phyloP scores from a whole-genome alignment of 2,888 invertebrate species.

The Coelogynopora nodosa region DNA sequence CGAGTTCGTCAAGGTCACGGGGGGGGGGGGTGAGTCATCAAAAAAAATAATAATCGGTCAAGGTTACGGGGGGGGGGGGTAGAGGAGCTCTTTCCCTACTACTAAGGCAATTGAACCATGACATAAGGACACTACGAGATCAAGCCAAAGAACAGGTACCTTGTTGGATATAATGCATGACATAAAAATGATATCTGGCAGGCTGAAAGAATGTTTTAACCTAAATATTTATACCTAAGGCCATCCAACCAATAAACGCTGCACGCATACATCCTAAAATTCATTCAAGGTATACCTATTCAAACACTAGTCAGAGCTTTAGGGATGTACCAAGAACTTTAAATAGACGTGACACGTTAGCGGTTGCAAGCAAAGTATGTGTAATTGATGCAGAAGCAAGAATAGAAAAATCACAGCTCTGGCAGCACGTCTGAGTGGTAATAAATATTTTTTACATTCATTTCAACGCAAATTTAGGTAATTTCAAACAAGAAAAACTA shows the following conservation, averaged over 20 bases:
- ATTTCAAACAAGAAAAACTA: not conserved
- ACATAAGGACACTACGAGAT: no score
- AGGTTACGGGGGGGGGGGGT: no score
- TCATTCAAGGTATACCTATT: not conserved
- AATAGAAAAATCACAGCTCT: not conserved
- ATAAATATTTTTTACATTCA: not conserved
- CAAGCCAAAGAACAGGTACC: no score
- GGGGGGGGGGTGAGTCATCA: no score
- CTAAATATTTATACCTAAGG: not conserved
- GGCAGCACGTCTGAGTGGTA: not conserved
- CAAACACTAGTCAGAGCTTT: not conserved
- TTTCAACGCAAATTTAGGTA: not conserved
- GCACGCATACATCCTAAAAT: not conserved
- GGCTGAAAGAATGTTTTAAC: not conserved
- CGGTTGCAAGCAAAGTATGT: not conserved
- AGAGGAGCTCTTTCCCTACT: no score
- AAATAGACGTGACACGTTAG: no score
- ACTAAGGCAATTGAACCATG: no score
- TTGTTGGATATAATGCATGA: no score
- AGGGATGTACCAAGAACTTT: not conserved
- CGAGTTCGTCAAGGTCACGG: no score
- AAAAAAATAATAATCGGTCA: no score
- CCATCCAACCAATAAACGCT: not conserved
- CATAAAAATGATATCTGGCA: not conserved
- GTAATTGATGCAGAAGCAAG: not conserved